These are phyloP conservation scores for Polypedilum vanderplanki DNA, from an alignment of 1,140 invertebrate genomes.

Conservation along the genomic window DNA sequence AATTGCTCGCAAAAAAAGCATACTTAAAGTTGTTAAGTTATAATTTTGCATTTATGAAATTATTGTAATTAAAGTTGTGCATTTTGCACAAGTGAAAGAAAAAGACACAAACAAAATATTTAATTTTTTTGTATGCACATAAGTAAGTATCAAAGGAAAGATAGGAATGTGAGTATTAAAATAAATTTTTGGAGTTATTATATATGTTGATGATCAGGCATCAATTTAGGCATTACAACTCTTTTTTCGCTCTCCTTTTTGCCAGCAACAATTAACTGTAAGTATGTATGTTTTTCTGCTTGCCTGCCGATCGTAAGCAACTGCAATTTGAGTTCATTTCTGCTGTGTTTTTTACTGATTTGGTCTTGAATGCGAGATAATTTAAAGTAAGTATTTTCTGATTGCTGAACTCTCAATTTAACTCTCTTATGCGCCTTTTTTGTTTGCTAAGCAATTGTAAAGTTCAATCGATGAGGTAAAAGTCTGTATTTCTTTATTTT, in stretches of 20 bases:
- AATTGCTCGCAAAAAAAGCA: constrained; percentile 12
- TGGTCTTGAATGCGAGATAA: too few species aligned
- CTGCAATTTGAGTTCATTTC: background rate
- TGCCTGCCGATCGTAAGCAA: background rate
- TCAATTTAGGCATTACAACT: constrained; percentile 27
- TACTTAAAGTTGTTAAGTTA: constrained; percentile 27
- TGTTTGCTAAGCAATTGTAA: too few species aligned
- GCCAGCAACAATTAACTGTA: too few species aligned
- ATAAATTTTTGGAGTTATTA: constrained; percentile 8
- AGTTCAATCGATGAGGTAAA: background rate
- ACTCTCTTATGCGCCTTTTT: too few species aligned
- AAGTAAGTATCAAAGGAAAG: background rate
- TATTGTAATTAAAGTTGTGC: constrained; percentile 27
- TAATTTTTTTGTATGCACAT: too few species aligned
- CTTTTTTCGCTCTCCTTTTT: constrained; percentile 3
- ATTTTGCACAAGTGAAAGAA: background rate
- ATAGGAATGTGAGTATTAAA: background rate
- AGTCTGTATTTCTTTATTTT: background rate
- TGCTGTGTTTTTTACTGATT: too few species aligned
- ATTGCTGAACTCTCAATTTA: too few species aligned
- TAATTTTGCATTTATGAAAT: constrained; percentile 28
- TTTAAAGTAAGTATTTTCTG: too few species aligned
- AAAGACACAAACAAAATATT: too few species aligned
- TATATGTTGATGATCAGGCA: constrained; percentile 13
- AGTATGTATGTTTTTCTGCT: background rate